Conservation (phyloP, 2,797 vertebrate species). For the Tapera naevia region DNA sequence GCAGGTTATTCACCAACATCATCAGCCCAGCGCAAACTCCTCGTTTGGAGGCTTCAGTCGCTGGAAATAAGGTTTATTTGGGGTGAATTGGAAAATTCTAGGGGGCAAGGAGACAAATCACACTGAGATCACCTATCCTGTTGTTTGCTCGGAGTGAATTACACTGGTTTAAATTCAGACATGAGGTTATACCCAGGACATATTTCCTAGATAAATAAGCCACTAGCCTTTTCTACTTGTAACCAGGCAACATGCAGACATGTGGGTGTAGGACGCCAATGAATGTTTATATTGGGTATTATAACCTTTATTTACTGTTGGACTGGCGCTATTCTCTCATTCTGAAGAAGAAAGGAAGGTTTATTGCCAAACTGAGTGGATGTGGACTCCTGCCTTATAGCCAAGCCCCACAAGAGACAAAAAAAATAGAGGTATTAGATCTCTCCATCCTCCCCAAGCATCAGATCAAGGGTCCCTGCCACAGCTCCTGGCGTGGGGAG, state of each 20-base stretch:
- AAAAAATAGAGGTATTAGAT: background rate
- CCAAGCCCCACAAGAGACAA: background rate
- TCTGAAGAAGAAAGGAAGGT: background rate
- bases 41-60: background rate
- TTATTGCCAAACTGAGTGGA: background rate
- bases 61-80: background rate
- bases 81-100: constrained; percentile 12
- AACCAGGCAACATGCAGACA: constrained; percentile 42
- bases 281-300: constrained; percentile 31
- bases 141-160: background rate
- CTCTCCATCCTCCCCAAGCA: background rate
- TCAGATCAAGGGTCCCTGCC: background rate
- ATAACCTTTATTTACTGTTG: constrained; percentile 44
- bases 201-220: constrained; percentile 49
- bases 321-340: background rate
- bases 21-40: background rate
- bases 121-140: background rate
- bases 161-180: constrained; percentile 8
- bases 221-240: constrained; percentile 25
- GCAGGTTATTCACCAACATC: background rate
- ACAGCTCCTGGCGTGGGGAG: background rate
- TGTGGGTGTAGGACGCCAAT: constrained; percentile 5
- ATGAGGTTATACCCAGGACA: constrained; percentile 42
- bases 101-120: background rate
- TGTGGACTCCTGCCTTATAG: background rate